Base-by-base conservation (phyloP, 2,113 vertebrate species). In the Puntigrus tetrazona region DNA sequence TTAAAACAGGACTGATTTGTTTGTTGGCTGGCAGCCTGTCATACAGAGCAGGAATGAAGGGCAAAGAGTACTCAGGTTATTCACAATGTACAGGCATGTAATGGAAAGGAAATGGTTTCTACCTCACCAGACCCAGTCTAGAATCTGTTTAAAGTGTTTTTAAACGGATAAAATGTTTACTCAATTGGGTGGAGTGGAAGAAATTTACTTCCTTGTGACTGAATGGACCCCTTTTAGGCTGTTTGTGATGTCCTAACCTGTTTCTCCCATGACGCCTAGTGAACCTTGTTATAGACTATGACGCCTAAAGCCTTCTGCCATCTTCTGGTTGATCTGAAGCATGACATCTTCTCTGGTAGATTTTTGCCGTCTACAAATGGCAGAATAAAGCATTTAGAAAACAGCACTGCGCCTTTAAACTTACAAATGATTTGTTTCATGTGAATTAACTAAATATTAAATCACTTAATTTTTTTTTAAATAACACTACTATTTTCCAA, bases 91-190 rank as follows among this genome's bases (percentile, higher is more conserved):
- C 87, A 90, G 72, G 81, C 16, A 47, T 47, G 45, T 87, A 81
- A 82, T 84, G 85, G 82, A 85, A 84, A 93, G 89, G 90, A 83
- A 84, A 75, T 43, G 5, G 38, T 77, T 91, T 89, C 90, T 69
- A 84, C 81, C 86, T 79, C 45, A 63, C 27, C 34, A 7, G 59
- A 13, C 55, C 57, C 10, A 67, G 57, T 67, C 59, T 69, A 34
- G 25, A 74, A n/a, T n/a, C n/a, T n/a, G n/a, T n/a, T n/a, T n/a
- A 86, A 81, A 85, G 88, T 89, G 90, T 84, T 84, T 77, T 85
- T 69, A 63, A 81, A 89, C 67, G 65, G 65, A 86, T 47, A 82
- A 85, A 91, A 55, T 92, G 87, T 93, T 93, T 94, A 86, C 69
- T 65, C 69, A 86, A 36, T 83, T 70, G 88, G 91, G 86, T 59